Conservation (phyloP, 2,797 vertebrate genomes). For the Eremophila alpestris region DNA sequence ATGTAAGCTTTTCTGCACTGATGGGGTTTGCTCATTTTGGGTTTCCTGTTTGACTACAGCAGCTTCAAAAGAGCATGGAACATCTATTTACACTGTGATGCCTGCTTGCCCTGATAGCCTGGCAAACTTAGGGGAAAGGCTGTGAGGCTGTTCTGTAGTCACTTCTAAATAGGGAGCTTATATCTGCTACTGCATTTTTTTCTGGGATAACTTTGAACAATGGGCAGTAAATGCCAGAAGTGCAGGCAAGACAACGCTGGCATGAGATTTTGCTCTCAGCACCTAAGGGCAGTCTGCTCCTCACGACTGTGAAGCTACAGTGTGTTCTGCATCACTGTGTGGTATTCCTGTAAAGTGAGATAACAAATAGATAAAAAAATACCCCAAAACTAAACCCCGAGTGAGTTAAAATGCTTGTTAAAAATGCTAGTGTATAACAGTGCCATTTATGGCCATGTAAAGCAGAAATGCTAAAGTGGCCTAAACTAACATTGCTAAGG, state of each 20-base stretch:
- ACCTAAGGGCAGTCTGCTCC: not conserved
- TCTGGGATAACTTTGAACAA: not conserved
- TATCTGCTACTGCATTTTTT: not conserved
- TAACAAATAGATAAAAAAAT: not conserved
- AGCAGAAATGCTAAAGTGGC: not conserved
- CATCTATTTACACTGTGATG: not conserved
- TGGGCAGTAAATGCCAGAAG: not conserved
- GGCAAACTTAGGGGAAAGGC: not conserved
- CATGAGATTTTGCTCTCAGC: not conserved
- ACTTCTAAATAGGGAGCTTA: not conserved
- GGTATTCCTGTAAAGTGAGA: not conserved
- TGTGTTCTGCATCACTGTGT: not conserved
- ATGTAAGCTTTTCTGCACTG: not conserved
- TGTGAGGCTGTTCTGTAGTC: not conserved
- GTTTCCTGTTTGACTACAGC: not conserved
- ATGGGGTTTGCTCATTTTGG: not conserved
- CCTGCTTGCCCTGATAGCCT: not conserved
- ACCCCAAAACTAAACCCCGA: not conserved
- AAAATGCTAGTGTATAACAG: not conserved
- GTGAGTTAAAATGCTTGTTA: not conserved
- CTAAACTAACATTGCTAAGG: not conserved
- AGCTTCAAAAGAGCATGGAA: not conserved
- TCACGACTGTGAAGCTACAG: not conserved
- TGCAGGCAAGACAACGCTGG: not conserved
- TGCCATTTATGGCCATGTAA: not conserved